Base-by-base conservation (phyloP, 2,797 vertebrate genomes). In the Falco novaeseelandiae region DNA sequence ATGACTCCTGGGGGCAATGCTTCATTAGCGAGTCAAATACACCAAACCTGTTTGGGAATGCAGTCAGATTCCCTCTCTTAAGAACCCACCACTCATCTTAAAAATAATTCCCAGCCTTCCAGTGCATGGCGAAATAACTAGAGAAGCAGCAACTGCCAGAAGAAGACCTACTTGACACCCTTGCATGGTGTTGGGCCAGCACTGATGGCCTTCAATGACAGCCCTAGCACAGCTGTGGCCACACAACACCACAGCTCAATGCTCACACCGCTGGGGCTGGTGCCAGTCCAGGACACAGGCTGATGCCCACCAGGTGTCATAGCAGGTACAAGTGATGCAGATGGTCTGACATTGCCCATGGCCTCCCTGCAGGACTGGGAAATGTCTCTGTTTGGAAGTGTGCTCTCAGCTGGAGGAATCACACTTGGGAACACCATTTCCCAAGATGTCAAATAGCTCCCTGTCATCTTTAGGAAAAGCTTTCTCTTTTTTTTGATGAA, bases 261-360 rank as follows among this genome's bases (percentile, higher is more conserved):
- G 54, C n/a, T 16, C n/a, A 10, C 32, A 17, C 30, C 18, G 2
- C 12, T 6, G 44, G 67, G 48, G 54, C 29, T 32, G 29, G 54
- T 15, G 70, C 23, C 25, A 12, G 32, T 4, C 16, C 8, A 2
- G 40, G 51, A 21, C 38, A 26, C 0, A 2, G n/a, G 51, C 12
- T 23, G 40, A 13, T 20, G 10, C 21, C 81, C 29, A 7, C 29
- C 22, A 10, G 1, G 6, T 2, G 14, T 46, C n/a, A 18, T 2
- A 3, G 69, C 49, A 55, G 67, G 27, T 36, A 9, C 2, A 5
- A 21, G 26, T 5, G 48, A 40, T 48, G 69, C 23, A 10, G 30
- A 4, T 1, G 4, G 23, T n/a, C 44, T 15, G 15, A 5, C 12
- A 5, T 14, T 34, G 38, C 46, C 57, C 6, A 2, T 12, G 40